Evolutionary conservation across 2,113 vertebrate species (phyloP).

Genomic region (Perognathus longimembris): DNA sequence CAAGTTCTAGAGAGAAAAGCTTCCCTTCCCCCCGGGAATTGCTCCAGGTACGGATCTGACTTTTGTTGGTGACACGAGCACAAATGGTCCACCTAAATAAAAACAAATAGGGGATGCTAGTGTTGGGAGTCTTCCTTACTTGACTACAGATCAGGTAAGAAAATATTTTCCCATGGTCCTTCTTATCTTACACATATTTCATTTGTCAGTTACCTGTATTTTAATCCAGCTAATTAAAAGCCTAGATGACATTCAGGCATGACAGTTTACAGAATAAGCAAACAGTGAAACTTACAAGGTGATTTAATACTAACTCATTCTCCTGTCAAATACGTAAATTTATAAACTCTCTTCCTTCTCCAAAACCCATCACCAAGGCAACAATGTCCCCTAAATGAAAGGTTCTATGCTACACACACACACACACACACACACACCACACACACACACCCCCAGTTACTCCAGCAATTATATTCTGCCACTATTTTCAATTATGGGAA

Average conservation of each 20-base stretch:
- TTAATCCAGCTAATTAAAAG: conserved; percentile 79
- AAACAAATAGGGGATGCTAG: conserved; percentile 47
- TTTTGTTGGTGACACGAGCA: conserved; percentile 96
- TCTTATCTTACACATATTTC: neutral
- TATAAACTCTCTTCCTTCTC: conserved; percentile 75
- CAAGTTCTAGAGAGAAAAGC: conserved; percentile 96
- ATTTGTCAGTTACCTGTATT: conserved; percentile 57
- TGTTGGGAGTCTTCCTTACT: neutral
- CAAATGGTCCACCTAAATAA: conserved; percentile 96
- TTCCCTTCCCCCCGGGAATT: conserved; percentile 98
- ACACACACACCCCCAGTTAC: no score
- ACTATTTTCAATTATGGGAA: conserved; percentile 67
- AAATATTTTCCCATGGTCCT: conserved; percentile 34
- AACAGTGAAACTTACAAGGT: conserved; percentile 76
- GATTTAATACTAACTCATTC: conserved; percentile 79
- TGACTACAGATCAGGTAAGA: conserved; percentile 28
- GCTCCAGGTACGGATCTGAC: conserved; percentile 96
- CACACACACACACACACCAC: no score
- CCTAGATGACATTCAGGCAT: conserved; percentile 72
- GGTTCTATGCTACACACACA: conserved; percentile 70
- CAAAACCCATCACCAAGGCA: conserved; percentile 80
- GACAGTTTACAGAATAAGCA: conserved; percentile 79
- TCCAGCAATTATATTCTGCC: conserved; percentile 72
- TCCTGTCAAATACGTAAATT: conserved; percentile 79
- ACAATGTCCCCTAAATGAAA: conserved; percentile 80